These are phyloP conservation scores for Exaiptasia diaphana DNA, from an alignment of 64 coral and sea anemone genomes.

Conservation along the genomic window DNA sequence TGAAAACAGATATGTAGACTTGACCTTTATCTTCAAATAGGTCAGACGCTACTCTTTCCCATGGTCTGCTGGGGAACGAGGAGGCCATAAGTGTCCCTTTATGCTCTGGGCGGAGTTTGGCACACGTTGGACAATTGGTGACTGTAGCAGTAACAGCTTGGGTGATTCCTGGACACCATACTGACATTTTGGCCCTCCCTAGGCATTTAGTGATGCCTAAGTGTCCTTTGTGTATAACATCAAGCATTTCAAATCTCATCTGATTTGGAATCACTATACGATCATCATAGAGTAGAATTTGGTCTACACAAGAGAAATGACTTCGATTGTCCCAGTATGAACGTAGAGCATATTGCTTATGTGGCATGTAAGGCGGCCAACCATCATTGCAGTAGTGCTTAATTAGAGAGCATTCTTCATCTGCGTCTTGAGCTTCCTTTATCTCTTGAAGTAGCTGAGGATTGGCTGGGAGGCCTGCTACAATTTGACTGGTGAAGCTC, in stretches of 20 bases:
- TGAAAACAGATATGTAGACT: neutral
- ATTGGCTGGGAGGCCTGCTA: conserved; percentile 9
- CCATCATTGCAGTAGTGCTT: conserved; percentile 20
- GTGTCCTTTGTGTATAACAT: conserved; percentile 44
- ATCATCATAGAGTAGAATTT: conserved; percentile 40
- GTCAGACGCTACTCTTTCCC: conserved; percentile 23
- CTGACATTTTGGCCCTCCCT: conserved; percentile 19
- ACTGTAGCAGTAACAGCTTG: conserved; percentile 18
- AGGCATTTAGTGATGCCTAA: conserved; percentile 30
- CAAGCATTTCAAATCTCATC: conserved; percentile 33
- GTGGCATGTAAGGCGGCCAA: conserved; percentile 26
- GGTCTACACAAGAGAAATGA: neutral
- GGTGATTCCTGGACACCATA: conserved; percentile 63
- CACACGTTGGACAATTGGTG: conserved; percentile 45
- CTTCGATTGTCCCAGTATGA: conserved; percentile 40
- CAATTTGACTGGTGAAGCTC: conserved; percentile 22
- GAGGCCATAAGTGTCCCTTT: conserved; percentile 53
- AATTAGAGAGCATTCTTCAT: conserved; percentile 44
- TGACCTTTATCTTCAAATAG: conserved; percentile 36
- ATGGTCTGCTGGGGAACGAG: conserved; percentile 31
- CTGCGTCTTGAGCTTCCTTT: conserved; percentile 14
- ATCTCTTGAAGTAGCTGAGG: conserved; percentile 19
- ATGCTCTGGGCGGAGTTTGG: conserved; percentile 34
- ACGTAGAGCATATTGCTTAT: neutral
- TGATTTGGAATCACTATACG: conserved; percentile 45